A percentile compares a stretch with the other conserved stretches of the same genome.
Conservation (phyloP, 2,888 invertebrate genomes). For the Sphinx pinastri region DNA sequence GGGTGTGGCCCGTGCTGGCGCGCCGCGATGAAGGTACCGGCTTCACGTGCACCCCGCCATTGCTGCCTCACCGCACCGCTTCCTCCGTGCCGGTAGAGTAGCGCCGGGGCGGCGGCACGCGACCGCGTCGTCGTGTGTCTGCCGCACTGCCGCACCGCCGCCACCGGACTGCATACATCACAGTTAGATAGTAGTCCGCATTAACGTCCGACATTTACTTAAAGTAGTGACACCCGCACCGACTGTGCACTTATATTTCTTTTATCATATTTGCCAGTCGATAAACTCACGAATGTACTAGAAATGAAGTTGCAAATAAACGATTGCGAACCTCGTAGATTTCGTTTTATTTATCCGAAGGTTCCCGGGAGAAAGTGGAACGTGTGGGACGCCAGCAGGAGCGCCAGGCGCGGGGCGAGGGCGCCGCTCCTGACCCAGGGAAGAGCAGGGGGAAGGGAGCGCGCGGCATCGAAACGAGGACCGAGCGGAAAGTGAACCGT, state of each 20-base stretch:
- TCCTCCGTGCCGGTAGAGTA: conserved; percentile 65
- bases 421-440: not conserved
- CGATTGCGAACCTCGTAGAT: conserved; percentile 37
- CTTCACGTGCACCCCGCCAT: conserved; percentile 26
- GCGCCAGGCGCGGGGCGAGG: not conserved
- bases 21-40: conserved; percentile 27
- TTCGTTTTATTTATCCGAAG: conserved; percentile 59
- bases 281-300: conserved; percentile 6
- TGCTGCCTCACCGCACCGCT: conserved; percentile 61
- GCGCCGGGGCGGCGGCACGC: conserved; percentile 31
- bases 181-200: not conserved
- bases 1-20: conserved; percentile 25
- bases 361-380: conserved; percentile 40
- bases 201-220: not conserved
- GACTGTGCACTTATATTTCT: not conserved
- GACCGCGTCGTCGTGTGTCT: conserved; percentile 39
- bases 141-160: conserved; percentile 55
- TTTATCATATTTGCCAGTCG: not conserved
- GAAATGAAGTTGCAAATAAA: conserved; percentile 38
- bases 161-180: not conserved
- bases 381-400: conserved; percentile 17
- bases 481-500: not conserved
- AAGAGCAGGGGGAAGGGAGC: not conserved
- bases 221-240: conserved; percentile 17
- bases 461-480: not conserved